Percentiles rank a stretch among this genome's conserved stretches.
These are phyloP conservation scores for Megamerina dolium DNA, from an alignment of 2,888 invertebrate genomes.

Conservation along the genomic window DNA sequence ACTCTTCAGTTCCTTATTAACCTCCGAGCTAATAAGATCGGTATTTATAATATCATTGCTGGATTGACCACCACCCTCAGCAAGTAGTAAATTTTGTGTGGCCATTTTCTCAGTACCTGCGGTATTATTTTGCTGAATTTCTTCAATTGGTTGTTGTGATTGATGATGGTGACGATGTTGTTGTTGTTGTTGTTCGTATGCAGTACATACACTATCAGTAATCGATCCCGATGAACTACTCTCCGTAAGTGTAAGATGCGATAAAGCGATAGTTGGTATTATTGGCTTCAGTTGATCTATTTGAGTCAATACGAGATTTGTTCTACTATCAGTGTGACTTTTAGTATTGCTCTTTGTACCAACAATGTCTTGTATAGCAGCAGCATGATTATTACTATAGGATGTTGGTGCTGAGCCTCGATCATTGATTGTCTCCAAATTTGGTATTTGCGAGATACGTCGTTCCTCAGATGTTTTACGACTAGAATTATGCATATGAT, in stretches of 20 bases:
- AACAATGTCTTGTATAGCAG: neutral
- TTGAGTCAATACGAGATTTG: too few species aligned
- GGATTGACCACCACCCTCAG: conserved; percentile 5
- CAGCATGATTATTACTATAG: neutral
- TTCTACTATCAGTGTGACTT: too few species aligned
- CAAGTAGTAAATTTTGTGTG: conserved; percentile 17
- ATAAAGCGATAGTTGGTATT: conserved; percentile 21
- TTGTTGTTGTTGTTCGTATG: conserved; percentile 52
- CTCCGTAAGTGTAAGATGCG: conserved; percentile 52
- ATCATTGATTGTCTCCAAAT: conserved; percentile 51
- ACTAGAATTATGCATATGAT: conserved; percentile 35
- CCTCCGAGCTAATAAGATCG: neutral
- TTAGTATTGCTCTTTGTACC: neutral
- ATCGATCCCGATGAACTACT: conserved; percentile 60
- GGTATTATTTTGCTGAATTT: neutral
- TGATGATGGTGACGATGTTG: conserved; percentile 3
- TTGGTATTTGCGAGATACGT: conserved; percentile 47
- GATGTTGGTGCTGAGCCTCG: too few species aligned
- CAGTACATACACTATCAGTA: conserved; percentile 58
- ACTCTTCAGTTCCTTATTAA: neutral
- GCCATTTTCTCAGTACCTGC: conserved; percentile 10
- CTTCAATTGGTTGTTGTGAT: conserved; percentile 2
- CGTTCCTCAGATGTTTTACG: conserved; percentile 52
- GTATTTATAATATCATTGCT: conserved; percentile 1
- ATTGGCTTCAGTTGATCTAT: neutral